phyloP scores from a whole-genome alignment of 2,888 invertebrate genomes.

The Andrena bicolor region DNA sequence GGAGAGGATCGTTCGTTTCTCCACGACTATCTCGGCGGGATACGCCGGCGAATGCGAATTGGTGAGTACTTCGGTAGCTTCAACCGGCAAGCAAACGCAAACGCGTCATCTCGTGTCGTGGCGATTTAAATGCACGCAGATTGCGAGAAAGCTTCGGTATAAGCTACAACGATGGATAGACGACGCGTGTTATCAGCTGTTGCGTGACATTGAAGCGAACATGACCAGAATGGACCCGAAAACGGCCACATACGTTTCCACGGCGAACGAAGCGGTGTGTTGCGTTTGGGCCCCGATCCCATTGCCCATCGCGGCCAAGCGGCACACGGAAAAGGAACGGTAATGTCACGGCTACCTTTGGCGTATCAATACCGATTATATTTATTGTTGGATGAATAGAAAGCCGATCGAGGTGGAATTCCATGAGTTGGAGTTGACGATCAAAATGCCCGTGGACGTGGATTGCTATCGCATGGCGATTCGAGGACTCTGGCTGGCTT shows the following conservation, averaged over 20 bases:
- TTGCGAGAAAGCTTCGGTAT: conserved; percentile 84
- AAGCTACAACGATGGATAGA: conserved; percentile 85
- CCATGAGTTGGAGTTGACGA: conserved; percentile 86
- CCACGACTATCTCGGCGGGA: conserved; percentile 81
- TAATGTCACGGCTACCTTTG: conserved; percentile 21
- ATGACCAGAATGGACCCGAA: conserved; percentile 85
- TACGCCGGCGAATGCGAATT: conserved; percentile 85
- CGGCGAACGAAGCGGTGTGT: conserved; percentile 83
- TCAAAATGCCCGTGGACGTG: conserved; percentile 87
- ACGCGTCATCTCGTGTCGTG: neutral
- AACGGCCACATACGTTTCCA: conserved; percentile 84
- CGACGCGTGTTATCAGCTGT: conserved; percentile 85
- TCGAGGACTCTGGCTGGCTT: conserved; percentile 86
- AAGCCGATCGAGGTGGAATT: conserved; percentile 87
- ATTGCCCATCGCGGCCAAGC: conserved; percentile 82
- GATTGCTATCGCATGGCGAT: conserved; percentile 86
- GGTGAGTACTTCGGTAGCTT: conserved; percentile 78
- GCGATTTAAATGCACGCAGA: conserved; percentile 69
- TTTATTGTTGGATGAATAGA: conserved; percentile 75
- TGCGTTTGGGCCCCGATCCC: conserved; percentile 85
- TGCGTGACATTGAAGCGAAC: conserved; percentile 85
- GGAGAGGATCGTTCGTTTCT: conserved; percentile 86
- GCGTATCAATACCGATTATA: neutral
- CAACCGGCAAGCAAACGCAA: neutral
- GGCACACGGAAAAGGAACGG: conserved; percentile 79